Evolutionary conservation across 2,888 invertebrate species (phyloP).

Genomic region (Volucella inflata): DNA sequence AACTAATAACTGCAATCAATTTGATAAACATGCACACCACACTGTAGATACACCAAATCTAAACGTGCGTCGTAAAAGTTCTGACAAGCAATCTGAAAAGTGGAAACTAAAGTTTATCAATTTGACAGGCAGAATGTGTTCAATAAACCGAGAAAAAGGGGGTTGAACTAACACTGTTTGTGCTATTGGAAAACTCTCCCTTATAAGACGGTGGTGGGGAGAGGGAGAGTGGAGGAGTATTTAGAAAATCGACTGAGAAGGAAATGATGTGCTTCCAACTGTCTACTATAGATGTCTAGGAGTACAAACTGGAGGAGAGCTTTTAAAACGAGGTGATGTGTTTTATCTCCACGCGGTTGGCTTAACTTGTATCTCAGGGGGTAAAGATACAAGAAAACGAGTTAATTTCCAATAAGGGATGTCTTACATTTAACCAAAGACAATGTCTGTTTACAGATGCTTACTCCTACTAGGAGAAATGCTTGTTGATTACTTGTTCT

Average conservation of each 20-base stretch:
- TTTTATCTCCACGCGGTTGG: slow-evolving; percentile 75
- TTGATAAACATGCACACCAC: slow-evolving; percentile 2
- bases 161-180: not conserved
- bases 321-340: slow-evolving; percentile 15
- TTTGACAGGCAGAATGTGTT: slow-evolving; percentile 31
- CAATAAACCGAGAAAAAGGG: slow-evolving; percentile 41
- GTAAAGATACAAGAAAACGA: slow-evolving; percentile 7
- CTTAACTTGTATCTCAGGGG: slow-evolving; percentile 57
- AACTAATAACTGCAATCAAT: slow-evolving; percentile 14
- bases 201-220: no score
- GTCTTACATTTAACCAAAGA: not conserved
- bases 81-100: slow-evolving; percentile 12
- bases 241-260: slow-evolving; percentile 25
- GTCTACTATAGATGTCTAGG: slow-evolving; percentile 20
- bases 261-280: not conserved
- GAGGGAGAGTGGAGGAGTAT: no score
- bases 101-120: slow-evolving; percentile 42
- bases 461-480: no score
- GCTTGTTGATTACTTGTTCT: no score
- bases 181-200: not conserved
- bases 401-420: slow-evolving; percentile 11
- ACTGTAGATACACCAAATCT: not conserved
- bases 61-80: slow-evolving; percentile 20
- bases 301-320: not conserved
- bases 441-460: no score